phyloP scores from a whole-genome alignment of 2,888 invertebrate genomes.

The Aphidoletes aphidimyza region DNA sequence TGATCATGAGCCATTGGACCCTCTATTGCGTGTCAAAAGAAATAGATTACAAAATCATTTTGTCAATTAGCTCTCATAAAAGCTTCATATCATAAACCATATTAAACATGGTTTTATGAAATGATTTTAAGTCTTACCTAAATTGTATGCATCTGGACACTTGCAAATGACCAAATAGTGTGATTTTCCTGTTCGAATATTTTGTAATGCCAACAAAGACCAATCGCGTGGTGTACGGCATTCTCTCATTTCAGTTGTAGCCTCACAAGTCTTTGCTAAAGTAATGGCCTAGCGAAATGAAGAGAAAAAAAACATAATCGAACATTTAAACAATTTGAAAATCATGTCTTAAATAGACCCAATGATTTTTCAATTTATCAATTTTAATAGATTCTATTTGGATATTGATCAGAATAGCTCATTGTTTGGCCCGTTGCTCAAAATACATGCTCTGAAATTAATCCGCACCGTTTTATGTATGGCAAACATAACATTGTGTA shows the following conservation, averaged over 20 bases:
- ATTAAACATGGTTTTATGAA: too few relatives aligned
- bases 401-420: neutral
- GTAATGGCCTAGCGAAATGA: slow-evolving; percentile 74
- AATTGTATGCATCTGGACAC: slow-evolving; percentile 84
- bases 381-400: too few relatives aligned
- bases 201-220: slow-evolving; percentile 90
- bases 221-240: slow-evolving; percentile 90
- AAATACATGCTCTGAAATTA: neutral
- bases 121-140: slow-evolving; percentile 73
- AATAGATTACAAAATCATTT: too few relatives aligned
- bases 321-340: too few relatives aligned
- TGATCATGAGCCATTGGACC: slow-evolving; percentile 95
- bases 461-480: neutral
- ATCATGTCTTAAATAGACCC: neutral
- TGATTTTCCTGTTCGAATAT: slow-evolving; percentile 91
- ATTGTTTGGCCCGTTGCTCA: neutral
- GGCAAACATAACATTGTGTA: neutral
- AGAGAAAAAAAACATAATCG: slow-evolving; percentile 8
- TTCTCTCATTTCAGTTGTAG: slow-evolving; percentile 89
- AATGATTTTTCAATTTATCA: slow-evolving; percentile 23
- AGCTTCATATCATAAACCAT: too few relatives aligned
- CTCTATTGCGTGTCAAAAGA: slow-evolving; percentile 70
- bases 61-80: too few relatives aligned
- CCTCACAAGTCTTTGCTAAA: slow-evolving; percentile 92
- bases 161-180: slow-evolving; percentile 93